Percentiles rank a stretch among this genome's conserved stretches.
Evolutionary conservation across 2,113 vertebrate genomes (phyloP).

Genomic region (Silurus glanis): DNA sequence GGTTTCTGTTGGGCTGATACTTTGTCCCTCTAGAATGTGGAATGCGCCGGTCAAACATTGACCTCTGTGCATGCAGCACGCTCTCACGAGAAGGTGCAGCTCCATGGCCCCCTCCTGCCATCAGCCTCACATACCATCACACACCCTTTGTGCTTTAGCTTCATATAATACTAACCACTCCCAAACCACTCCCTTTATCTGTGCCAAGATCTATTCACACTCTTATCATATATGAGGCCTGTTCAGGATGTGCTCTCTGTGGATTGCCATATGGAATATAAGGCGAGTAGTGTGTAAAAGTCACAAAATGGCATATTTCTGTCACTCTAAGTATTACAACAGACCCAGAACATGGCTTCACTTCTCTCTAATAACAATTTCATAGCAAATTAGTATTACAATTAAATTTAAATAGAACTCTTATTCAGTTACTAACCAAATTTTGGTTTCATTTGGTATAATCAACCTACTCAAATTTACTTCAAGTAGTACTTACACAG

Average conservation of each 20-base stretch:
- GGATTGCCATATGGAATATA: not conserved
- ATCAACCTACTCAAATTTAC: not conserved
- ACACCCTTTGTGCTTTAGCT: slow-evolving; percentile 59
- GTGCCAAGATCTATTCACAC: slow-evolving; percentile 32
- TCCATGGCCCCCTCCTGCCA: slow-evolving; percentile 23
- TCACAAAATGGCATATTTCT: slow-evolving; percentile 1
- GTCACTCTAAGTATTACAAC: not conserved
- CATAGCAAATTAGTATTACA: not conserved
- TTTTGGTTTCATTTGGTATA: not conserved
- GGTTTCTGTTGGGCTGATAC: slow-evolving; percentile 40
- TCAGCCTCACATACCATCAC: slow-evolving; percentile 40
- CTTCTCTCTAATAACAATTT: slow-evolving; percentile 11
- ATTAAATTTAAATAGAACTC: slow-evolving; percentile 23
- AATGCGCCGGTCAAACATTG: slow-evolving; percentile 52
- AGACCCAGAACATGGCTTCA: slow-evolving; percentile 1
- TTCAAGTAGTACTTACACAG: not conserved
- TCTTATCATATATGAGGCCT: not conserved
- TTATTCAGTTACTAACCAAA: slow-evolving; percentile 22
- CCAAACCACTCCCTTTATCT: slow-evolving; percentile 46
- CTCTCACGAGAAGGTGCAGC: slow-evolving; percentile 44
- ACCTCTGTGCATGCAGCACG: slow-evolving; percentile 35
- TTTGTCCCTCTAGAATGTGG: slow-evolving; percentile 36
- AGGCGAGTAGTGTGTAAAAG: not conserved
- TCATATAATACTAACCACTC: slow-evolving; percentile 58
- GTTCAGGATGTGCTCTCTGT: slow-evolving; percentile 4